Evolutionary conservation across 1,140 invertebrate genomes (phyloP).

Genomic region (Harpegnathos saltator): DNA sequence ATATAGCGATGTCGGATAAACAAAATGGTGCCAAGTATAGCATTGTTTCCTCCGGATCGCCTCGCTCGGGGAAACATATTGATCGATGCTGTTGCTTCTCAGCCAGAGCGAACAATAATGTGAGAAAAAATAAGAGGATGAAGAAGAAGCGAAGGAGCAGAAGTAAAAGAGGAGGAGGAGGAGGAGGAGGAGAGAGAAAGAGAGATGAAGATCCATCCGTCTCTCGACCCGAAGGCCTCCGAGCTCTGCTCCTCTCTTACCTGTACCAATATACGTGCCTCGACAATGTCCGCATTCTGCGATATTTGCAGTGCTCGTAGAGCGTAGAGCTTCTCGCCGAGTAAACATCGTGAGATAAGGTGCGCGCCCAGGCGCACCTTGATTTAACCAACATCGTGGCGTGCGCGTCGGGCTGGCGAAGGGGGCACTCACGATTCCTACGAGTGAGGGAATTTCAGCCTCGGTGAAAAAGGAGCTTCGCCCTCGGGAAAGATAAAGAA

Average conservation of each 20-base stretch:
- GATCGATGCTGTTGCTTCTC: conserved; percentile 52
- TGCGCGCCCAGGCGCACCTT: conserved; percentile 42
- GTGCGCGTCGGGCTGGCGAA: neutral
- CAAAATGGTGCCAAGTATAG: conserved; percentile 38
- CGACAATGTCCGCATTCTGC: conserved; percentile 54
- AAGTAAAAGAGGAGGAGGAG: conserved; percentile 61
- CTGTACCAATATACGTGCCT: conserved; percentile 53
- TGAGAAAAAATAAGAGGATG: conserved; percentile 54
- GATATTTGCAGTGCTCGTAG: conserved; percentile 68
- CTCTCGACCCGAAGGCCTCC: conserved; percentile 51
- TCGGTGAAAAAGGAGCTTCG: neutral
- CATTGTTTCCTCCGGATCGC: conserved; percentile 29
- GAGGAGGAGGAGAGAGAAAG: neutral
- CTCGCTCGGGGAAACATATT: conserved; percentile 46
- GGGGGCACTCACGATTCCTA: conserved; percentile 6
- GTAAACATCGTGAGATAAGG: conserved; percentile 72
- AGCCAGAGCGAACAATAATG: conserved; percentile 52
- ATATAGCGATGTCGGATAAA: neutral
- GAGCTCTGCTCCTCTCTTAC: conserved; percentile 19
- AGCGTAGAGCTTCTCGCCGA: conserved; percentile 73
- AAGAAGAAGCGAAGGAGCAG: conserved; percentile 15
- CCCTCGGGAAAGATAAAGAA: neutral
- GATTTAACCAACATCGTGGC: conserved; percentile 43
- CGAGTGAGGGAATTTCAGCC: neutral
- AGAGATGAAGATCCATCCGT: conserved; percentile 50